Conservation (phyloP, 1,140 invertebrate genomes). For the Eulimnadia texana region DNA sequence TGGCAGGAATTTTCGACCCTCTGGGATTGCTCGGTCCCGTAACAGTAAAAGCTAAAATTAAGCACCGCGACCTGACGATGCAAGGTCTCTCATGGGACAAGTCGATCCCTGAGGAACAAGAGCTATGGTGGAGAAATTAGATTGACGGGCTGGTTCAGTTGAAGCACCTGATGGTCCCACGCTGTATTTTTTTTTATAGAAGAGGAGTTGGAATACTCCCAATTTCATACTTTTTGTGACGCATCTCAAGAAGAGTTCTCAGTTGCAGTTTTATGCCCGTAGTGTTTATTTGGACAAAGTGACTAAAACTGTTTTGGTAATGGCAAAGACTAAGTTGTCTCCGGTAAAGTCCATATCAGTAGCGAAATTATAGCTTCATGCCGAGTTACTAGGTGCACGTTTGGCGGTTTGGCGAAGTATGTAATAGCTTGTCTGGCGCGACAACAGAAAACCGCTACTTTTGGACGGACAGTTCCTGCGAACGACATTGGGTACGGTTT, state of each 20-base stretch:
- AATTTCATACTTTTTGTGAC: background rate
- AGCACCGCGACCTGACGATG: conserved; percentile 18
- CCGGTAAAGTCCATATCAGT: background rate
- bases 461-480: conserved; percentile 17
- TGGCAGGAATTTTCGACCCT: conserved; percentile 8
- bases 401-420: background rate
- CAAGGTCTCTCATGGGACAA: conserved; percentile 30
- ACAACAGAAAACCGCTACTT: conserved; percentile 2
- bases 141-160: background rate
- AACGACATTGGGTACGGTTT: background rate
- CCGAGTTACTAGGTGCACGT: background rate
- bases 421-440: background rate
- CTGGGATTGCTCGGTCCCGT: background rate
- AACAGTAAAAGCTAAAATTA: conserved; percentile 8
- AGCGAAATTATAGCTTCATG: background rate
- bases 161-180: background rate
- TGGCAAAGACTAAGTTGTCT: conserved; percentile 1
- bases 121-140: background rate
- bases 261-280: background rate
- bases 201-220: background rate
- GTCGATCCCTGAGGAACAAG: conserved; percentile 20
- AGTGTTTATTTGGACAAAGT: background rate
- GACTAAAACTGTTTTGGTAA: background rate
- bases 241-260: background rate
- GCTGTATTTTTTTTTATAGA: conserved; percentile 4